phyloP scores from a whole-genome alignment of 2,888 invertebrate genomes.

The Syrphus vitripennis region DNA sequence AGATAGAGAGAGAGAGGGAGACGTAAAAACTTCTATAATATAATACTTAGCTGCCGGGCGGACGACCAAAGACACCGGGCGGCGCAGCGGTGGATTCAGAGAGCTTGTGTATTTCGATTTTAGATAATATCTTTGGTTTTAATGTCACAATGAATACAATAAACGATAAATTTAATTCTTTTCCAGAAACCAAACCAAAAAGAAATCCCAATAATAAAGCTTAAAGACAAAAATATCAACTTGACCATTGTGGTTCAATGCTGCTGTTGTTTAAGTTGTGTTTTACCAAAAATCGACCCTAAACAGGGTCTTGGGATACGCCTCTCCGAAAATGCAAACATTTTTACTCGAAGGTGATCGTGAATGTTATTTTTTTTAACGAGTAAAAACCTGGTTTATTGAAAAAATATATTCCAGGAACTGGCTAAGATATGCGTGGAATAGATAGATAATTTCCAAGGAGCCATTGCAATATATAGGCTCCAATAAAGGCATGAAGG shows the following conservation, averaged over 20 bases:
- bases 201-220: neutral
- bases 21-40: neutral
- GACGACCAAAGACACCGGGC: too few species aligned
- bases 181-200: neutral
- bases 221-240: neutral
- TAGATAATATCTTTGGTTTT: conserved; percentile 73
- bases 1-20: too few species aligned
- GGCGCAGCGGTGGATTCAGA: neutral
- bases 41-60: too few species aligned
- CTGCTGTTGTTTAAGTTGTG: neutral
- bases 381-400: neutral
- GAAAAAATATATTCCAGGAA: neutral
- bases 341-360: neutral
- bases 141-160: conserved; percentile 75
- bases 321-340: neutral
- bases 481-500: too few species aligned
- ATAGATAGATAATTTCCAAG: neutral
- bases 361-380: neutral
- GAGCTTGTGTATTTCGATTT: neutral
- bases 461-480: neutral
- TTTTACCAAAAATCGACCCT: neutral
- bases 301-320: neutral
- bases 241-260: neutral
- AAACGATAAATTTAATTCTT: conserved; percentile 75
- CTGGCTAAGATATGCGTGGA: neutral